Base-by-base conservation (phyloP, 2,888 invertebrate genomes). In the Antheraea yamamai region DNA sequence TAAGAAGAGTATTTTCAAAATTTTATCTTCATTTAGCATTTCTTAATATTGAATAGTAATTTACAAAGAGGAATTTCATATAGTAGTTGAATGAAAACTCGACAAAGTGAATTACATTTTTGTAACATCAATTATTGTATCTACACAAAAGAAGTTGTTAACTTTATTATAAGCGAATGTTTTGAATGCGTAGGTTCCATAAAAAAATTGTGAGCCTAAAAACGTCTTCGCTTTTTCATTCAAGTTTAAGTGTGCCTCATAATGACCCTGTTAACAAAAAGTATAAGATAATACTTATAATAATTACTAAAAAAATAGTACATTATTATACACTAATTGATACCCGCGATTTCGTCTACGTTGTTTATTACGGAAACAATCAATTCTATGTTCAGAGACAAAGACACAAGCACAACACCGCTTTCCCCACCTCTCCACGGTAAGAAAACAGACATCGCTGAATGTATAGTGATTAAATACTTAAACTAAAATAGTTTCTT, bases 191-290 rank as follows among this genome's bases (percentile, higher is more conserved):
- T 90, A 93, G 20, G 81, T 83, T 30, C 92, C 92, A 80, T 92
- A 93, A 82, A 94, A 94, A 83, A 93, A 94, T 47, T 79, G 90
- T 8, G 84, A 77, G 1, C 93, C 92, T 75, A 94, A 82, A 80
- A 93, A 94, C 74, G 79, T 84, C 64, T 51, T 83, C 14, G 86
- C 52, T 79, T 86, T 88, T 73, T 91, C 87, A 23, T 72, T 16
- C 79, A 91, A 85, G 78, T 94, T 88, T 35, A 92, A 74, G 75
- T 88, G 89, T 76, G 90, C 78, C 75, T 86, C 84, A 82, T 93
- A 93, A 74, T 84, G 80, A 39, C 93, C 93, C 93, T 94, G 91
- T 78, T 78, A 87, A 88, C 74, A 84, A 81, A 81, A 82, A 73
- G 52, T 73, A 71, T 72, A 52, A 72, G 75, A 64, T 39, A 51